Conservation (phyloP, 2,888 invertebrate species). For the Ephialtes manifestator region DNA sequence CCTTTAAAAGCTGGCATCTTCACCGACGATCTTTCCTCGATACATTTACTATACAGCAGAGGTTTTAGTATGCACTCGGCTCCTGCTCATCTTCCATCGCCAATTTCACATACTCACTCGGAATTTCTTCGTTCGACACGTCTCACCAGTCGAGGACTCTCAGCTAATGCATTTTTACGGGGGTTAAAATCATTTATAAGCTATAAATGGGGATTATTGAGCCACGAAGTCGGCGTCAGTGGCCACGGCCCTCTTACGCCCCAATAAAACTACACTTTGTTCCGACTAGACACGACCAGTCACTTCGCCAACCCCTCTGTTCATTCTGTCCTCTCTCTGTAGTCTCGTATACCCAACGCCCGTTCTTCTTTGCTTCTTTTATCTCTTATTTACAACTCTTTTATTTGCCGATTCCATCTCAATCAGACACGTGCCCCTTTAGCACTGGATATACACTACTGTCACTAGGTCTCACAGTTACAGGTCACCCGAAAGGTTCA, state of each 20-base stretch:
- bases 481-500: slow-evolving; percentile 48
- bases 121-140: slow-evolving; percentile 56
- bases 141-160: slow-evolving; percentile 59
- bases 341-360: slow-evolving; percentile 48
- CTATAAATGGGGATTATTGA: slow-evolving; percentile 85
- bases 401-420: slow-evolving; percentile 86
- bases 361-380: slow-evolving; percentile 73
- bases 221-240: slow-evolving; percentile 69
- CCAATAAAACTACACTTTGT: slow-evolving; percentile 85
- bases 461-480: slow-evolving; percentile 54
- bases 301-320: slow-evolving; percentile 76
- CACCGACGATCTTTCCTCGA: slow-evolving; percentile 66
- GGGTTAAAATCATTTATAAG: slow-evolving; percentile 86
- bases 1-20: slow-evolving; percentile 79
- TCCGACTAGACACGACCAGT: slow-evolving; percentile 83
- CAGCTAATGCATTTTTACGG: slow-evolving; percentile 84
- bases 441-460: slow-evolving; percentile 62
- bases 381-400: slow-evolving; percentile 86
- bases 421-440: slow-evolving; percentile 80
- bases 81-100: slow-evolving; percentile 46
- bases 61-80: slow-evolving; percentile 64
- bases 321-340: slow-evolving; percentile 40
- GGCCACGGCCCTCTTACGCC: slow-evolving; percentile 78
- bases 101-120: slow-evolving; percentile 38
- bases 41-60: slow-evolving; percentile 23